A percentile compares a stretch with the other conserved stretches of the same genome.
phyloP scores from a whole-genome alignment of 1,140 invertebrate genomes.

The Potamilus streckersoni region DNA sequence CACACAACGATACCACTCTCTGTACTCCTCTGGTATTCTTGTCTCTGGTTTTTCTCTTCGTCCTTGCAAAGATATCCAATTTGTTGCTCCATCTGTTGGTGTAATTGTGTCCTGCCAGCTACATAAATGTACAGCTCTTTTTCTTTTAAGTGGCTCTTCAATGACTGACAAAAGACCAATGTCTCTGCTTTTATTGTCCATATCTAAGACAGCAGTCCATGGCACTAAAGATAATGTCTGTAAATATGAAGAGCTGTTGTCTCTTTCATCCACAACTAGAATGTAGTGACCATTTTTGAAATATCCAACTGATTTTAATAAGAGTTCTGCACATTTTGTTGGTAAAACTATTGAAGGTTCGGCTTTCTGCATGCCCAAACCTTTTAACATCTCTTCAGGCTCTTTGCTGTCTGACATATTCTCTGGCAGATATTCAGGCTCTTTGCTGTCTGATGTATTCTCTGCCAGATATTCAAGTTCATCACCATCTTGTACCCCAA shows the following conservation, averaged over 20 bases:
- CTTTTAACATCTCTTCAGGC: no score
- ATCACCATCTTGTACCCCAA: no score
- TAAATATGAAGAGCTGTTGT: neutral
- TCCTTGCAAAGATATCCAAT: conserved; percentile 43
- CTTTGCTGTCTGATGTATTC: no score
- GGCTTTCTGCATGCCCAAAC: no score
- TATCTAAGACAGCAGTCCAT: conserved; percentile 47
- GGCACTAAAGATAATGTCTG: conserved; percentile 34
- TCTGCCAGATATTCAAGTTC: no score
- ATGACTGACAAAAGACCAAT: conserved; percentile 30
- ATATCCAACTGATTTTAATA: no score
- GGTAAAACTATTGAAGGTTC: no score
- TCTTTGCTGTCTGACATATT: no score
- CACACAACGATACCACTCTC: conserved; percentile 30
- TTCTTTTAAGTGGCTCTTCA: conserved; percentile 28
- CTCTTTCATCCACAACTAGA: conserved; percentile 8
- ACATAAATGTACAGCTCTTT: conserved; percentile 23
- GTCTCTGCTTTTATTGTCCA: conserved; percentile 37
- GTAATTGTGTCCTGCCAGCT: conserved; percentile 26
- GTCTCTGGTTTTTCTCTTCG: conserved; percentile 34
- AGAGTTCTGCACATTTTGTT: no score
- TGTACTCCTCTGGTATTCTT: conserved; percentile 9
- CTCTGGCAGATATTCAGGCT: no score
- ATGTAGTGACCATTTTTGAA: neutral
- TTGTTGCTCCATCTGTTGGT: conserved; percentile 35